phyloP scores from a whole-genome alignment of 2,888 invertebrate genomes.

The Catotricha subobsoleta region DNA sequence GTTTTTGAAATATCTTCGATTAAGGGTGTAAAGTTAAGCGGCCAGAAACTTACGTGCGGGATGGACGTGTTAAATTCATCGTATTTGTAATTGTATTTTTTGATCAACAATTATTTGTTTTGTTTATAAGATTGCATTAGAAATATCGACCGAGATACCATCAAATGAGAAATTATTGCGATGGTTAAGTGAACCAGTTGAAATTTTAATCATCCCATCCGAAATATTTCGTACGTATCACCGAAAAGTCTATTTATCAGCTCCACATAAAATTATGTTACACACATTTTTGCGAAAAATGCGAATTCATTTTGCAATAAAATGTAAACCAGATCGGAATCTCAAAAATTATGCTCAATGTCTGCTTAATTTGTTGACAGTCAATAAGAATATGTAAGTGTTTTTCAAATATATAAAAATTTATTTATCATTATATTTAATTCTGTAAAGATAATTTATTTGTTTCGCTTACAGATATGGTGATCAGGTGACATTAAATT shows the following conservation, averaged over 20 bases:
- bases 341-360: conserved; percentile 24
- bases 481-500: conserved; percentile 71
- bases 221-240: conserved; percentile 31
- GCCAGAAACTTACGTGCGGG: no score
- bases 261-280: conserved; percentile 50
- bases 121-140: conserved; percentile 57
- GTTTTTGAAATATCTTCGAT: no score
- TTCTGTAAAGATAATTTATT: no score
- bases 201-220: conserved; percentile 66
- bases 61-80: no score
- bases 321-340: conserved; percentile 39
- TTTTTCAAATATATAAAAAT: no score
- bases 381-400: conserved; percentile 13
- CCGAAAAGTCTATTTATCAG: conserved; percentile 58
- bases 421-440: no score
- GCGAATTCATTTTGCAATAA: conserved; percentile 49
- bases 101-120: no score
- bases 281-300: conserved; percentile 34
- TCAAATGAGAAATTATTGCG: conserved; percentile 48
- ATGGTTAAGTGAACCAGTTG: conserved; percentile 92
- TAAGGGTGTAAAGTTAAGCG: no score
- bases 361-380: conserved; percentile 18
- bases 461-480: no score
- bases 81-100: no score
- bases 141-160: conserved; percentile 66